A percentile compares a stretch with the other conserved stretches of the same genome.
Conservation (phyloP, 2,888 invertebrate genomes). For the Agrochola macilenta region DNA sequence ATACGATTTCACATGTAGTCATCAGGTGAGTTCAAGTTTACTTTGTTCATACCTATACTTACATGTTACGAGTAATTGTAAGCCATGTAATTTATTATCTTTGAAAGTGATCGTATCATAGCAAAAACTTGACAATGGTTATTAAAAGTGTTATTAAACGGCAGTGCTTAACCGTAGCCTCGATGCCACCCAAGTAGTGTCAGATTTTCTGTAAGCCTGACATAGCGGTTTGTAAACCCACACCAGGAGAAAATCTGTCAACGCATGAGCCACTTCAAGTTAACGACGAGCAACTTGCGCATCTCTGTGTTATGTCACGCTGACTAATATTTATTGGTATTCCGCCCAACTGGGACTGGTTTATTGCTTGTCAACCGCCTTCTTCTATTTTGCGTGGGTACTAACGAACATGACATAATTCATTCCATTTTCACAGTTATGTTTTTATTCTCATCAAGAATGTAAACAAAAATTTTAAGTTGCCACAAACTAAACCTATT, state of each 20-base stretch:
- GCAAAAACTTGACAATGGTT: constrained; percentile 7
- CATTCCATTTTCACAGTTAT: constrained; percentile 53
- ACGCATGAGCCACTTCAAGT: constrained; percentile 72
- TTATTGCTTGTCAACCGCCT: constrained; percentile 74
- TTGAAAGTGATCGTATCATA: constrained; percentile 4
- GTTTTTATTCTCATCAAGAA: constrained; percentile 45
- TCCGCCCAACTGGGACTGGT: constrained; percentile 72
- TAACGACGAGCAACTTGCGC: constrained; percentile 69
- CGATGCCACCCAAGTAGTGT: constrained; percentile 68
- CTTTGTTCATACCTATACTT: background rate
- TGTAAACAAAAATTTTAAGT: constrained; percentile 65
- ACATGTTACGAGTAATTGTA: background rate
- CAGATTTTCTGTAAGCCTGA: constrained; percentile 57
- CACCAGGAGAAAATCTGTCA: constrained; percentile 74
- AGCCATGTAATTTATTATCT: constrained; percentile 5
- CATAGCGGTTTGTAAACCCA: constrained; percentile 67
- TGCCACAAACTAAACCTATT: constrained; percentile 69
- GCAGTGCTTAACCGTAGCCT: constrained; percentile 34
- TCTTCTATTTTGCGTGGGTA: constrained; percentile 72
- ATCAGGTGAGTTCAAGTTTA: constrained; percentile 92
- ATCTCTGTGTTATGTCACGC: constrained; percentile 72
- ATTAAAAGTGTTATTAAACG: constrained; percentile 35
- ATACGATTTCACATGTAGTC: constrained; percentile 94
- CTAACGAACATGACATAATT: constrained; percentile 64
- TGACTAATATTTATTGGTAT: constrained; percentile 71